Conservation (phyloP, 2,113 vertebrate genomes). For the Lipophrys pholis region DNA sequence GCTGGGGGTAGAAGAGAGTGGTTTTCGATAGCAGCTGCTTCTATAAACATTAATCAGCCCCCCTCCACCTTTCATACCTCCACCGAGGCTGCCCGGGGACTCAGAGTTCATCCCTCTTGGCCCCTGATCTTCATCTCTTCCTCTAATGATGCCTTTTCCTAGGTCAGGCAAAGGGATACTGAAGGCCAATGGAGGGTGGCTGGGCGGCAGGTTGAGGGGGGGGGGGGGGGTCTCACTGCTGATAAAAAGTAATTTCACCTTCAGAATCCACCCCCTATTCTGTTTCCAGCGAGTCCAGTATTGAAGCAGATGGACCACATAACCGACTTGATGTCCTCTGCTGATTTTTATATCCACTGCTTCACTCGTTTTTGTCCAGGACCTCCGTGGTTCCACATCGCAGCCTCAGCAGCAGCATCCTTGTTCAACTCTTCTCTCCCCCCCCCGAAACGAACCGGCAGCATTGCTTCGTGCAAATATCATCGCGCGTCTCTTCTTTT, state of each 20-base stretch:
- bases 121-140: slow-evolving; percentile 41
- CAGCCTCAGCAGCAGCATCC: slow-evolving; percentile 24
- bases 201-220: too few species aligned
- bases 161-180: slow-evolving; percentile 57
- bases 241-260: slow-evolving; percentile 67
- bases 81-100: slow-evolving; percentile 34
- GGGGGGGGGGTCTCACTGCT: slow-evolving; percentile 27
- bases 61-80: slow-evolving; percentile 41
- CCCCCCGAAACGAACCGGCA: not conserved
- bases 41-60: slow-evolving; percentile 72
- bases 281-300: slow-evolving; percentile 16
- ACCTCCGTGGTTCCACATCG: slow-evolving; percentile 5
- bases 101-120: slow-evolving; percentile 63
- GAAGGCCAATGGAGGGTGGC: slow-evolving; percentile 29
- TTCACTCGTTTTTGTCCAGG: slow-evolving; percentile 40
- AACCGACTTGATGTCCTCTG: slow-evolving; percentile 44
- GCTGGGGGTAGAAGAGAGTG: not conserved
- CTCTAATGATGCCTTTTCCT: slow-evolving; percentile 73
- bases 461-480: slow-evolving; percentile 11
- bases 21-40: slow-evolving; percentile 41
- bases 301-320: slow-evolving; percentile 60
- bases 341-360: slow-evolving; percentile 57
- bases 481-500: slow-evolving; percentile 10
- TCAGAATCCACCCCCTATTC: slow-evolving; percentile 28
- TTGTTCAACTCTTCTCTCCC: slow-evolving; percentile 5